Percentiles rank a stretch among this genome's conserved stretches.
These are phyloP conservation scores for Nebria salina DNA, from an alignment of 2,888 invertebrate species.

Conservation along the genomic window DNA sequence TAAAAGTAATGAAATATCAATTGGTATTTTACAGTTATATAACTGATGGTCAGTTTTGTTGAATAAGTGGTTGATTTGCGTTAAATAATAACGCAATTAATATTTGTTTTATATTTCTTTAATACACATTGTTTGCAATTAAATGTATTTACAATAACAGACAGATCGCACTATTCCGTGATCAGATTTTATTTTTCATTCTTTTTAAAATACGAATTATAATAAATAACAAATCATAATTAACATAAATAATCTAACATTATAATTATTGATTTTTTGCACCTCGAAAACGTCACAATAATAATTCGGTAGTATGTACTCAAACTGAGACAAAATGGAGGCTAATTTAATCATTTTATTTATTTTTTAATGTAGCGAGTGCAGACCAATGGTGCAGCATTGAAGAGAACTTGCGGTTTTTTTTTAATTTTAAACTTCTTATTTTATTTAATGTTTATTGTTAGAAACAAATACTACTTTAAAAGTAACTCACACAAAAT, in stretches of 20 bases:
- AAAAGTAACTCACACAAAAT: neutral
- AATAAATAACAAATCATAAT: conserved; percentile 60
- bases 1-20: neutral
- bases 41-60: no score
- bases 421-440: neutral
- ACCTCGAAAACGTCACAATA: conserved; percentile 40
- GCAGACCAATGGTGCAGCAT: conserved; percentile 35
- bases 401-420: conserved; percentile 9
- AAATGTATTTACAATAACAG: conserved; percentile 59
- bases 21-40: neutral
- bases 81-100: conserved; percentile 53
- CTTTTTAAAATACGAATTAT: conserved; percentile 58
- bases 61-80: neutral
- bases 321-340: conserved; percentile 5
- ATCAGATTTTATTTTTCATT: conserved; percentile 1
- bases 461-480: conserved; percentile 14
- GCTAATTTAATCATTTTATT: conserved; percentile 7
- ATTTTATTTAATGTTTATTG: neutral
- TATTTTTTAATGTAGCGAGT: conserved; percentile 26
- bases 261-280: conserved; percentile 38
- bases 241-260: conserved; percentile 47
- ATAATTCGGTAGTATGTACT: conserved; percentile 12
- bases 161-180: conserved; percentile 45
- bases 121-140: conserved; percentile 61
- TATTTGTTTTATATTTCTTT: conserved; percentile 60